Evolutionary conservation across 2,797 vertebrate species (phyloP), one percentile per base, ranked within the genome.

Genomic region (Macropus fuliginosus): DNA sequence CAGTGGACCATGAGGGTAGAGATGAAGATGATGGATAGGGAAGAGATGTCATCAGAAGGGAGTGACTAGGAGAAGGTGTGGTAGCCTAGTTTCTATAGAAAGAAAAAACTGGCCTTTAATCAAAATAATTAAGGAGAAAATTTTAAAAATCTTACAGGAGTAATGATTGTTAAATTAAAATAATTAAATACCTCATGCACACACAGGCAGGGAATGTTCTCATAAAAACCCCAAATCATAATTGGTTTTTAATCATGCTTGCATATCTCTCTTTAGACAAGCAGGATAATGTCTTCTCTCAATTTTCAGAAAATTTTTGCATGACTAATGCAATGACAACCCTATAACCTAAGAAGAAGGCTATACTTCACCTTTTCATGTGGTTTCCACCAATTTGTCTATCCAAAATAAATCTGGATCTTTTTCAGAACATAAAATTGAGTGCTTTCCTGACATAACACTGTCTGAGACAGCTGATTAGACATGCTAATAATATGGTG

Each of bases 351-450:
- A 55, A 28, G 28, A 5, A 34, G 16, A 14, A 92, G 55, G 16
- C 56, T 56, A 55, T 2, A 31, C 21, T 27, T 54, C 54, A 24
- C 31, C 14, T 40, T 2, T 81, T 8, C 34, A 1, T 40, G 57
- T 56, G 5, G 40, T 52, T 74, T 94, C 4, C 5, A 74, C 0
- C 40, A 5, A 8, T 6, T 95, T 93, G 54, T 21, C 55, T 1
- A 92, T 16, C 81, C 87, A 96, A 55, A 14, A 11, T 55, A 59
- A 92, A 93, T 56, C 54, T 91, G 8, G 8, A 87, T 56, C 27
- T 40, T 94, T 95, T 46, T 91, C 95, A 96, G 94, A 95, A 96
- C 57, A 94, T 62, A 56, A 92, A 94, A 54, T 54, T 52, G 31
- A 95, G 3, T 4, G 52, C 55, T 81, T 94, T 96, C 9, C n/a